Evolutionary conservation across 2,888 invertebrate genomes (phyloP), one percentile per base, ranked within the genome.

Genomic region (Cryptocheilus praepositus): DNA sequence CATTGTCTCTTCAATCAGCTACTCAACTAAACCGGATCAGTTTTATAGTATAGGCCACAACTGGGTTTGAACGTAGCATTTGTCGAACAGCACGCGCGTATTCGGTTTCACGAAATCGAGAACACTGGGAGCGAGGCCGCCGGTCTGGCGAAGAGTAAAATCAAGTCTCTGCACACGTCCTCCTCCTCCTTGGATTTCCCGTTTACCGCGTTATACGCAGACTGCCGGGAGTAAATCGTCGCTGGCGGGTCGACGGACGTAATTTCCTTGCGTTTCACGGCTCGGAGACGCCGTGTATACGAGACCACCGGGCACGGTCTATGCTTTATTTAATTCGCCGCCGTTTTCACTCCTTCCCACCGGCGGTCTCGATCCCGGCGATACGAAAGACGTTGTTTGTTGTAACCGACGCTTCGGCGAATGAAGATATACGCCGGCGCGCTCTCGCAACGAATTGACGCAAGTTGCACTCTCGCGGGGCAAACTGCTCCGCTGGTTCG

Each of bases 241-340:
- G 43, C 36, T 54, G 16, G 25, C 16, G 43, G 18, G 19, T 22
- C 57, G 51, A 67, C 59, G n/a, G 45, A 65, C 65, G 67, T 67
- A 71, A 77, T 74, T 66, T 76, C 56, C 52, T 68, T 51, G 68
- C 64, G 60, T 58, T 67, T 64, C 62, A 61, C 58, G 67, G 67
- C 64, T 64, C 57, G 65, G 54, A 22, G 58, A 44, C 45, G 19
- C 45, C 36, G 61, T 67, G 18, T 57, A 70, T 66, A 66, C 66
- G 72, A 65, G 67, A 74, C 61, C 56, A 59, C 28, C 22, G 54
- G 46, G 16, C 15, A 22, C 55, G 70, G 56, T 53, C 61, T 56
- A 63, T 64, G 63, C 68, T 62, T 73, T 64, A 78, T 78, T 76
- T 78, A 73, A 75, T 75, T 67, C 63, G 59, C 60, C 43, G 18